Base-by-base conservation (phyloP, 2,888 invertebrate genomes). In the Drymonia ruficornis region DNA sequence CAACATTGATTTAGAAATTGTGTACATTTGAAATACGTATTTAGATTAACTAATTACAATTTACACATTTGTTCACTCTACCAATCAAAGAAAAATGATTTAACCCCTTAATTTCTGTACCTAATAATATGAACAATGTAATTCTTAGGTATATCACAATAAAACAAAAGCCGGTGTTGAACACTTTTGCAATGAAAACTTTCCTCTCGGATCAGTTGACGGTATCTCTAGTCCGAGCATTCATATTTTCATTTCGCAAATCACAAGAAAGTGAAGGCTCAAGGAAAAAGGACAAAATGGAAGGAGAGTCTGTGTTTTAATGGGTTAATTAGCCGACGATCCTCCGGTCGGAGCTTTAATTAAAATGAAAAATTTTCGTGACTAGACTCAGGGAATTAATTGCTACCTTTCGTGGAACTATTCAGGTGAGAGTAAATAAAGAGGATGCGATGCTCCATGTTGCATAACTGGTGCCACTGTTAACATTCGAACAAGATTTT, bases 321-420 rank as follows among this genome's bases (percentile, higher is more conserved):
- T 91, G 90, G 90, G 90, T 91, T 90, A 91, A 92, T 92, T 91
- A 91, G 91, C 86, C 83, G 80, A 79, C 87, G 89, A 91, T 90
- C 86, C 91, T 78, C 83, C 84, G 83, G 87, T 85, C 73, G 83
- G 83, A 73, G 85, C 83, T 90, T 91, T 91, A 91, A 91, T 91
- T 91, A 91, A 91, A 91, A 90, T 89, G 89, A 89, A 91, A 91
- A 91, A 87, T 82, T 86, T 87, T 89, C 90, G 90, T 90, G 89
- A 91, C 90, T 89, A 82, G 86, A 91, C 87, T 89, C 69, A 68
- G 75, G 70, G 80, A 85, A 90, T 87, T 87, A 90, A 90, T 91
- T 87, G 87, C 84, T 83, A 75, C 80, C 82, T 86, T 86, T 84
- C 84, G 78, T 79, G 79, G 74, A 88, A 91, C 91, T 90, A 91